These are phyloP conservation scores for Pelagia noctiluca DNA, from an alignment of 30 jellyfish, hydroid and myxozoan genomes.

Conservation along the genomic window DNA sequence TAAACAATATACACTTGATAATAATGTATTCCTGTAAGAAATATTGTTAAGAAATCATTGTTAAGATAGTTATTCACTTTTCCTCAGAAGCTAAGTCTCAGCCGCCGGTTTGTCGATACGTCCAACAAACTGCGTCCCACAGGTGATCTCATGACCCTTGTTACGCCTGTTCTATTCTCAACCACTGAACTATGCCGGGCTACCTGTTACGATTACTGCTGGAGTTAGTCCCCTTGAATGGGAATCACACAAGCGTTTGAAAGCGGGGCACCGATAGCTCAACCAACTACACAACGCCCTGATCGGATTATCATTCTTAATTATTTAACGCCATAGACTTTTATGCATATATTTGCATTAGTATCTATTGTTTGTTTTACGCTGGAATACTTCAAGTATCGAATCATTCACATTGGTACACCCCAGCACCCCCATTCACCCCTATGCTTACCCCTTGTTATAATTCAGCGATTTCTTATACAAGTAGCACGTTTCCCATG, in stretches of 20 bases:
- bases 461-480: too few relatives aligned
- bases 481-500: too few relatives aligned
- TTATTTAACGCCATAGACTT: too few relatives aligned
- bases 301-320: too few relatives aligned
- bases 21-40: too few relatives aligned
- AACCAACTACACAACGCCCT: constrained; percentile 23
- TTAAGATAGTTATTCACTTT: constrained; percentile 30
- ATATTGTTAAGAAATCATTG: constrained; percentile 59
- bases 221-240: constrained; percentile 57
- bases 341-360: too few relatives aligned
- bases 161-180: constrained; percentile 58
- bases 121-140: constrained; percentile 53
- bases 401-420: too few relatives aligned
- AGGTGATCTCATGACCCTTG: constrained; percentile 80
- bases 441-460: too few relatives aligned
- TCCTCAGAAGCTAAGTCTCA: neutral
- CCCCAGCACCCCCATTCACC: too few relatives aligned
- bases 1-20: neutral
- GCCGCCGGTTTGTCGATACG: constrained; percentile 26
- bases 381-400: too few relatives aligned
- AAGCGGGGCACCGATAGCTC: constrained; percentile 48
- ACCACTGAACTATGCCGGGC: constrained; percentile 75
- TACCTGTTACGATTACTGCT: constrained; percentile 57
- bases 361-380: too few relatives aligned
- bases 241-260: constrained; percentile 70